Evolutionary conservation across 1,140 invertebrate species (phyloP).

Genomic region (Aphidius gifuensis): DNA sequence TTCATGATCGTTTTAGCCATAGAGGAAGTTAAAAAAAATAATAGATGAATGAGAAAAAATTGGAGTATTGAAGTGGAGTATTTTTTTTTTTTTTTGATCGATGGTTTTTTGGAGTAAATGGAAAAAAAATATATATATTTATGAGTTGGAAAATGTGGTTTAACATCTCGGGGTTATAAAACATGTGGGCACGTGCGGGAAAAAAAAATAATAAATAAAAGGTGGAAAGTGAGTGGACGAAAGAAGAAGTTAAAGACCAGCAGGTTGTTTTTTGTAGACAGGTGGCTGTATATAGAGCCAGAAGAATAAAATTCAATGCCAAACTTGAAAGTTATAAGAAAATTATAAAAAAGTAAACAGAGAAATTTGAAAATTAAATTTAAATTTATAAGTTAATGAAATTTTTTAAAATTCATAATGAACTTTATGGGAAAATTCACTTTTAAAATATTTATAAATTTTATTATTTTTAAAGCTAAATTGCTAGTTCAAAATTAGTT

Average conservation of each 20-base stretch:
- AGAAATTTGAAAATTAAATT: neutral
- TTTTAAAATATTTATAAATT: no score
- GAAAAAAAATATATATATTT: slow-evolving; percentile 2
- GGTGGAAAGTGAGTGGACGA: slow-evolving; percentile 19
- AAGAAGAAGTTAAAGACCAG: slow-evolving; percentile 6
- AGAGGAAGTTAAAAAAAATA: no score
- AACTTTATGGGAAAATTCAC: no score
- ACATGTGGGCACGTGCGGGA: slow-evolving; percentile 24
- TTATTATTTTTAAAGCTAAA: no score
- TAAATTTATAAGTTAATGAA: neutral
- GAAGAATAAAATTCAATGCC: slow-evolving; percentile 3
- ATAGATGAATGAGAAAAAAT: no score
- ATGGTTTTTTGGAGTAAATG: neutral
- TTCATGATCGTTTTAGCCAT: no score
- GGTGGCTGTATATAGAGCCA: slow-evolving; percentile 19
- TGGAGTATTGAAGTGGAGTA: neutral
- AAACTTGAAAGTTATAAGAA: slow-evolving; percentile 1
- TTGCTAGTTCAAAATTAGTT: no score
- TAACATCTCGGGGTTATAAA: slow-evolving; percentile 16
- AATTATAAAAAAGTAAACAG: neutral
- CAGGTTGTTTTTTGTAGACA: slow-evolving; percentile 22
- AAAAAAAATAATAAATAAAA: slow-evolving; percentile 15
- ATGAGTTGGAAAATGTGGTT: neutral
- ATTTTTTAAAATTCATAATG: no score
- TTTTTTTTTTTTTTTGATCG: neutral